Evolutionary conservation across 1,140 invertebrate species (phyloP).

Genomic region (Drosophila grimshawi): DNA sequence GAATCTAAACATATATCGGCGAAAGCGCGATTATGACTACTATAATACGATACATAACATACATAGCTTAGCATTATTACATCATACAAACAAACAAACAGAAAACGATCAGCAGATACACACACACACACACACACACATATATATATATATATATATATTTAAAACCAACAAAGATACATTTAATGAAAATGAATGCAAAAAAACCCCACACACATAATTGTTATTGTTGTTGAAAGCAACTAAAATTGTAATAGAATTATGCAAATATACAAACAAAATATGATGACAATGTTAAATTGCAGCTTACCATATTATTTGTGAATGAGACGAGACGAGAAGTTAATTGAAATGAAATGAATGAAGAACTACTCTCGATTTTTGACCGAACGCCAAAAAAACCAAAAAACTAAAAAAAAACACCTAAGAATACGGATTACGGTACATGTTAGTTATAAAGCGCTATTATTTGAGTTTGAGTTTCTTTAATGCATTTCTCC

Average conservation of each 20-base stretch:
- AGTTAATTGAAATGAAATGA: background rate
- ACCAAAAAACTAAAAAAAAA: constrained; percentile 30
- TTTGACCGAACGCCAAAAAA: constrained; percentile 40
- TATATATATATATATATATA: constrained; percentile 10
- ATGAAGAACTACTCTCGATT: constrained; percentile 5
- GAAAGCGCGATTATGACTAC: constrained; percentile 42
- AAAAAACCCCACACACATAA: constrained; percentile 62
- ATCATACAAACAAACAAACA: constrained; percentile 29
- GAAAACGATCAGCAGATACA: constrained; percentile 6
- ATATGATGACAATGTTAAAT: constrained; percentile 78
- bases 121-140: background rate
- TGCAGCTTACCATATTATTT: constrained; percentile 75
- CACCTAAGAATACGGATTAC: constrained; percentile 56
- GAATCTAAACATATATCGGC: constrained; percentile 62
- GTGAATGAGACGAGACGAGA: constrained; percentile 20
- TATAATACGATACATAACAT: constrained; percentile 35
- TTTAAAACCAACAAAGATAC: constrained; percentile 42
- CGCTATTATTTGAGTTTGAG: constrained; percentile 6
- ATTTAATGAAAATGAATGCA: constrained; percentile 39
- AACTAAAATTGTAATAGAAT: constrained; percentile 83
- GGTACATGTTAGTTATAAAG: constrained; percentile 20
- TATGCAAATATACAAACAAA: constrained; percentile 78
- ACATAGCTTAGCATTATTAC: constrained; percentile 52
- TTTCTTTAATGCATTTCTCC: constrained; percentile 37
- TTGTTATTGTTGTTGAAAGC: constrained; percentile 82